Conservation (phyloP, 2,113 vertebrate genomes). For the Typhlomys cinereus region DNA sequence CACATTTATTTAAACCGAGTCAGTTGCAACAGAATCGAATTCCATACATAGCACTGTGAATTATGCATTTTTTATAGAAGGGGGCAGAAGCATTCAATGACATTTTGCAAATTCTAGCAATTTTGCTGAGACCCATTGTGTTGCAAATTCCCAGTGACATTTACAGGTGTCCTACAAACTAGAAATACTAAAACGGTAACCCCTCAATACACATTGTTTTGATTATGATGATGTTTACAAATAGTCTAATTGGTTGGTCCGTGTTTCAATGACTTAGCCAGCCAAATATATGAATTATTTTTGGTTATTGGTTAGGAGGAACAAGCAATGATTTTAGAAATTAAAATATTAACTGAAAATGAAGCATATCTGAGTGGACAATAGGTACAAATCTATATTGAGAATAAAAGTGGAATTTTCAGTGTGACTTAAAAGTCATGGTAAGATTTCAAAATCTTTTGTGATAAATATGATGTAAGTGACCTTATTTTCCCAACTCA, state of each 20-base stretch:
- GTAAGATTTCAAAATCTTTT: not conserved
- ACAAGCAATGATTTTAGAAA: conserved; percentile 9
- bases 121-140: conserved; percentile 64
- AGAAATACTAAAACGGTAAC: conserved; percentile 47
- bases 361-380: not conserved
- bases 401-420: conserved; percentile 6
- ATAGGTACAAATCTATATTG: conserved; percentile 28
- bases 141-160: conserved; percentile 39
- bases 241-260: conserved; percentile 64
- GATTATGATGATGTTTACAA: conserved; percentile 63
- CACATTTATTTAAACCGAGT: conserved; percentile 78
- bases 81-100: conserved; percentile 74
- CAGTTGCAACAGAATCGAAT: conserved; percentile 74
- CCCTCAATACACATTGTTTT: conserved; percentile 40
- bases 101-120: conserved; percentile 77
- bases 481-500: not conserved
- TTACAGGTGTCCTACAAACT: conserved; percentile 61
- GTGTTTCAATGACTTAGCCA: conserved; percentile 64
- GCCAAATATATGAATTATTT: conserved; percentile 55
- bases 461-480: conserved; percentile 33
- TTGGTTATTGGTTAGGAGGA: conserved; percentile 60
- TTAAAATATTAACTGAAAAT: conserved; percentile 19
- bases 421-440: not conserved
- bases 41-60: conserved; percentile 77
- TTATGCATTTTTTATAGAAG: conserved; percentile 82